Evolutionary conservation across 2,797 vertebrate genomes (phyloP), one percentile per base, ranked within the genome.

Genomic region (Ptychadena robeensis): DNA sequence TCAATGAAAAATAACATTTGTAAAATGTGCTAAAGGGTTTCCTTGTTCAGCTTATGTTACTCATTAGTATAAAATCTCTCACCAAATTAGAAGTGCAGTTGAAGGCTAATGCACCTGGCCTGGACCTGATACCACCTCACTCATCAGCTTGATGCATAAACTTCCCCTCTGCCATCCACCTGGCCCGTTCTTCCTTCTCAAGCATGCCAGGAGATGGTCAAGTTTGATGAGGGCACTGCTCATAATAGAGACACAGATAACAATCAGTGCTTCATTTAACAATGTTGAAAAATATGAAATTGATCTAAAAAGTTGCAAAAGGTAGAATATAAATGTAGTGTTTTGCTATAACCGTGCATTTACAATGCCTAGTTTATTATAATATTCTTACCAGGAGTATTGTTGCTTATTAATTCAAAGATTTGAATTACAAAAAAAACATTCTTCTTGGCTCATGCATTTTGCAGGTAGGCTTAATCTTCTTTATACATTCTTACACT

Each of bases 81-180:
- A 81, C 31, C 61, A 74, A 53, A 73, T 73, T 57, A 66, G 61
- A 37, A 75, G 35, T 34, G 72, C 72, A 38, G 48, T 74, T 22
- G 48, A 65, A 67, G 71, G 44, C 48, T 67, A 48, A 25, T 75
- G 72, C 64, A 82, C 80, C 80, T 82, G 72, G 80, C 27, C 40
- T 61, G 48, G 70, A 57, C 71, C 64, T 82, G 63, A 75, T 67
- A 67, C 63, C 18, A 57, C 65, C 44, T 82, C 80, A 82, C 40
- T 75, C 80, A 82, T 75, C 80, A 75, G 25, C 35, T 71, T 28
- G 31, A 68, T 68, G 27, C 31, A 30, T 37, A 74, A 74, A 68
- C 80, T 53, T 63, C 35, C 68, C n/a, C 30, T 71, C 18, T 37
- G n/a, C 59, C 63, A 73, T 74, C 22, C 44, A 82, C 72, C 72